Evolutionary conservation across 2,888 invertebrate genomes (phyloP).

Genomic region (Automeris io): DNA sequence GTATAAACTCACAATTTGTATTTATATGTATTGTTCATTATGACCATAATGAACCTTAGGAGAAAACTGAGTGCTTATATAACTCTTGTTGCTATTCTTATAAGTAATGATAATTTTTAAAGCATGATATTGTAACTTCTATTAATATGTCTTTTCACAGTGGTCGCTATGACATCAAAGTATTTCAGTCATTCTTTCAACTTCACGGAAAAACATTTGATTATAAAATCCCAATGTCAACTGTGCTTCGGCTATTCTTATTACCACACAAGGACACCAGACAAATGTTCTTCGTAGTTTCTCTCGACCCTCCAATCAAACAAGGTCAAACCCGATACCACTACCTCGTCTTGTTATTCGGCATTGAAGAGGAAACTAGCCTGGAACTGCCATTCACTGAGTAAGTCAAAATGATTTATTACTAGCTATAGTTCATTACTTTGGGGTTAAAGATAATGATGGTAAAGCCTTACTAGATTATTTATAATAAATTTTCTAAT

Average conservation of each 20-base stretch:
- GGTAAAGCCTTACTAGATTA: too few species aligned
- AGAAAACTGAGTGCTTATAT: too few species aligned
- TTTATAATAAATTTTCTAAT: too few species aligned
- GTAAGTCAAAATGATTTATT: conserved; percentile 69
- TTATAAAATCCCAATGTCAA: conserved; percentile 99
- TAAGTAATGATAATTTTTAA: too few species aligned
- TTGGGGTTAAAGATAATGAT: too few species aligned
- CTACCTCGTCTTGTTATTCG: conserved; percentile 95
- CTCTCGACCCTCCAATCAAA: conserved; percentile 98
- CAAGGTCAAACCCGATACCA: conserved; percentile 99
- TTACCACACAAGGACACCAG: conserved; percentile 98
- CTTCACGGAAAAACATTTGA: conserved; percentile 98
- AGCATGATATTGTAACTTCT: too few species aligned
- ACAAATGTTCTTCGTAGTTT: conserved; percentile 98
- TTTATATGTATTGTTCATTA: too few species aligned
- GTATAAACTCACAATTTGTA: too few species aligned
- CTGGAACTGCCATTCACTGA: conserved; percentile 94
- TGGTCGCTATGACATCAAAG: conserved; percentile 97
- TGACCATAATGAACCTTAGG: too few species aligned
- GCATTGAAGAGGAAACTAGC: conserved; percentile 94
- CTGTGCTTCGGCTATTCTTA: conserved; percentile 94
- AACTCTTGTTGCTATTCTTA: too few species aligned
- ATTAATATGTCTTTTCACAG: conserved; percentile 57
- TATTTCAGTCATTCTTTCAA: conserved; percentile 83
- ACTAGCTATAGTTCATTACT: too few species aligned